These are phyloP conservation scores for Allochrocebus solatus DNA, from an alignment of 2,797 vertebrate genomes.

Conservation along the genomic window DNA sequence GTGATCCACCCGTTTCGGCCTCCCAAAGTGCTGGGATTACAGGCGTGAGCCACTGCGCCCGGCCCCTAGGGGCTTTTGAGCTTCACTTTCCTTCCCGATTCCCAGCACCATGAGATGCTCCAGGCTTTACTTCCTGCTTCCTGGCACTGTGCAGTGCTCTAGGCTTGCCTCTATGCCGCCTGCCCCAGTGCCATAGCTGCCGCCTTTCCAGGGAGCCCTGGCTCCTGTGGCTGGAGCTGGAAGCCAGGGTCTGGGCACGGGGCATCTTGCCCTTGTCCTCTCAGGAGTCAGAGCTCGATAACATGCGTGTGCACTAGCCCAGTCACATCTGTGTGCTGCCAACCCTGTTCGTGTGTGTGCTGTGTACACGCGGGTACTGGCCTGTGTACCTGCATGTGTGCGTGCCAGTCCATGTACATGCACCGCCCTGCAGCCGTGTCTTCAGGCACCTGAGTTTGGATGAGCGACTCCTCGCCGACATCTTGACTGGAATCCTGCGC, in stretches of 20 bases:
- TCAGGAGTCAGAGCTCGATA: fast-evolving
- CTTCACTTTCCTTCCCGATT: background rate
- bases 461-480: too few species aligned
- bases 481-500: too few species aligned
- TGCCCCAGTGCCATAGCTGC: too few species aligned
- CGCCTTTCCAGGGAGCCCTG: background rate
- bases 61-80: too few species aligned
- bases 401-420: too few species aligned
- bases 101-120: too few species aligned
- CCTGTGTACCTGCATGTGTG: fast-evolving
- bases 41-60: too few species aligned
- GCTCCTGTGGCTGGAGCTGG: background rate
- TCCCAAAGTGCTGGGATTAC: too few species aligned
- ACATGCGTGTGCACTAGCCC: fast-evolving
- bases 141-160: too few species aligned
- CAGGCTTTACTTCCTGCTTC: background rate
- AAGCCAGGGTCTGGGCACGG: background rate
- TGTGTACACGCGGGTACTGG: fast-evolving
- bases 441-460: too few species aligned
- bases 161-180: fast-evolving
- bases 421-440: too few species aligned
- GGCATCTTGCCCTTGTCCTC: background rate
- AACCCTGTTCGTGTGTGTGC: background rate
- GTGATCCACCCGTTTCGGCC: too few species aligned
- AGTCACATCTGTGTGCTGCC: background rate